These are phyloP conservation scores for Propithecus deckenii DNA, from an alignment of 2,797 vertebrate genomes.

Conservation along the genomic window DNA sequence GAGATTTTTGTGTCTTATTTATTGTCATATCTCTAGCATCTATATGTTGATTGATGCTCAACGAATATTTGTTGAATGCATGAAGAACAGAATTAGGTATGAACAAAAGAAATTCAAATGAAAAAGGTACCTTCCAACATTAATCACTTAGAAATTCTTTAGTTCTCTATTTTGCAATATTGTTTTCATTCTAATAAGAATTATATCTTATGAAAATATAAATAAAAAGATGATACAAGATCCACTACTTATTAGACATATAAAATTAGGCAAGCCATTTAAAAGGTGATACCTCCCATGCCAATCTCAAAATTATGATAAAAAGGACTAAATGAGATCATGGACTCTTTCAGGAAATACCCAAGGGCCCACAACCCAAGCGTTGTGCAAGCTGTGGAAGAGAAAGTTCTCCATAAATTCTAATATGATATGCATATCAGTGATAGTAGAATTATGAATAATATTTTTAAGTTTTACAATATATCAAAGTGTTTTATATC, in stretches of 20 bases:
- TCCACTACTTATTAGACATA: neutral
- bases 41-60: neutral
- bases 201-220: neutral
- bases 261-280: neutral
- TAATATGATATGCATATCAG: neutral
- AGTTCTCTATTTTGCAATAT: neutral
- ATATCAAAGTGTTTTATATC: neutral
- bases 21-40: neutral
- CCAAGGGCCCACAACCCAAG: neutral
- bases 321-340: neutral
- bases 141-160: neutral
- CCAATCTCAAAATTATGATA: neutral
- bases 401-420: neutral
- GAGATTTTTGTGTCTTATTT: neutral
- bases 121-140: neutral
- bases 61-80: neutral
- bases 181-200: neutral
- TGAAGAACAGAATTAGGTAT: neutral
- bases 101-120: neutral
- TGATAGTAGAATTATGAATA: neutral
- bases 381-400: neutral
- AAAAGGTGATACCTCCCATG: neutral
- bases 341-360: neutral
- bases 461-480: neutral
- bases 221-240: neutral